These are phyloP conservation scores for Antennarius maculatus DNA, from an alignment of 2,797 vertebrate species.

Conservation along the genomic window DNA sequence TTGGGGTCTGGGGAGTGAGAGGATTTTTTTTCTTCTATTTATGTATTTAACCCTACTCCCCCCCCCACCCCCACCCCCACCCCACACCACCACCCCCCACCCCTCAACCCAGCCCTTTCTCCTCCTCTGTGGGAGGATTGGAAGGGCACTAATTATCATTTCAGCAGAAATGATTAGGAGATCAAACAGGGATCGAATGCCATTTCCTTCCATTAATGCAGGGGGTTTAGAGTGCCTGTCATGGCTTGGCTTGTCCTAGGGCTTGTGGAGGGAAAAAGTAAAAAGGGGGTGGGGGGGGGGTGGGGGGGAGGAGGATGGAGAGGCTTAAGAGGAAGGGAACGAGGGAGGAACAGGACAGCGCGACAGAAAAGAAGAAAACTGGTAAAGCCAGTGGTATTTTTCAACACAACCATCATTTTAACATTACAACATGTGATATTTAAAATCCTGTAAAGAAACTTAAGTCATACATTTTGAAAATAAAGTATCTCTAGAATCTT, in stretches of 20 bases:
- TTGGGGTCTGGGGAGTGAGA: slow-evolving; percentile 71
- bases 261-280: slow-evolving; percentile 78
- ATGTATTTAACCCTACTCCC: slow-evolving; percentile 50
- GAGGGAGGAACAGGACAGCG: slow-evolving; percentile 78
- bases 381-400: slow-evolving; percentile 58
- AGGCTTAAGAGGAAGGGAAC: slow-evolving; percentile 81
- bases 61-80: slow-evolving; percentile 25
- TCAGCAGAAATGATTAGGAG: slow-evolving; percentile 97
- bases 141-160: slow-evolving; percentile 97
- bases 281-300: slow-evolving; percentile 30
- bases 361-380: slow-evolving; percentile 77
- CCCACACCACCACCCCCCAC: slow-evolving; percentile 31
- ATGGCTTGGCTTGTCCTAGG: slow-evolving; percentile 86
- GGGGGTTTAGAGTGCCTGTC: slow-evolving; percentile 92
- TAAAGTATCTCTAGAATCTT: too few relatives aligned
- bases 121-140: slow-evolving; percentile 77
- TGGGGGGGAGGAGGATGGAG: slow-evolving; percentile 62
- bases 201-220: slow-evolving; percentile 95
- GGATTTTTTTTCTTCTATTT: slow-evolving; percentile 66
- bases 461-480: too few relatives aligned
- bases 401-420: neutral
- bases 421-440: too few relatives aligned
- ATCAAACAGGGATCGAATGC: slow-evolving; percentile 95
- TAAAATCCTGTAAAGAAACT: too few relatives aligned
- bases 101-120: slow-evolving; percentile 36